Evolutionary conservation across 2,113 vertebrate genomes (phyloP).

Genomic region (Rhodinocichla rosea): DNA sequence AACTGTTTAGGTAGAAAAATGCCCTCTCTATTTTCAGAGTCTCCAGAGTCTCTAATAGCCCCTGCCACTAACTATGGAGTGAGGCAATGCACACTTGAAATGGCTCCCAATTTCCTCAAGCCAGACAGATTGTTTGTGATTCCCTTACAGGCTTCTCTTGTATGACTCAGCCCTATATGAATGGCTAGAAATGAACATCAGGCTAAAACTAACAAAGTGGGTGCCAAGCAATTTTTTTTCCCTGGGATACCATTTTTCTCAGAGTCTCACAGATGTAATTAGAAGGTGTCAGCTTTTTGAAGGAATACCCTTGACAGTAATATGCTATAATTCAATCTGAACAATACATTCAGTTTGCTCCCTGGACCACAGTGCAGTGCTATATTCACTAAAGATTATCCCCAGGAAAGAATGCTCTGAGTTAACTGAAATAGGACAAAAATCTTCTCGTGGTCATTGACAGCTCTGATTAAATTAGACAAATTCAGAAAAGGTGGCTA

Average conservation of each 20-base stretch:
- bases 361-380: neutral
- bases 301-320: conserved; percentile 53
- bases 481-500: neutral
- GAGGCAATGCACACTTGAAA: neutral
- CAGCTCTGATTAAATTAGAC: neutral
- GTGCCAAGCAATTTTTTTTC: conserved; percentile 26
- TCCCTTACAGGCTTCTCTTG: neutral
- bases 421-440: neutral
- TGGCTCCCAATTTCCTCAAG: conserved; percentile 16
- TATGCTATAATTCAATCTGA: conserved; percentile 29
- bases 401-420: neutral
- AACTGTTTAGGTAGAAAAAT: conserved; percentile 11
- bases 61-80: neutral
- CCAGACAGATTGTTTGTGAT: conserved; percentile 14
- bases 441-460: neutral
- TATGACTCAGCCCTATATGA: conserved; percentile 45
- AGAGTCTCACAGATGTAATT: conserved; percentile 44
- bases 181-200: conserved; percentile 29
- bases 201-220: conserved; percentile 49
- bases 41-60: neutral
- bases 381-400: neutral
- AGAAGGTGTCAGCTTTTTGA: conserved; percentile 56
- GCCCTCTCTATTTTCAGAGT: neutral
- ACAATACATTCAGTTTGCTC: conserved; percentile 14
- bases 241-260: neutral